Conservation (phyloP, 2,113 vertebrate genomes). For the Poecilia latipinna region DNA sequence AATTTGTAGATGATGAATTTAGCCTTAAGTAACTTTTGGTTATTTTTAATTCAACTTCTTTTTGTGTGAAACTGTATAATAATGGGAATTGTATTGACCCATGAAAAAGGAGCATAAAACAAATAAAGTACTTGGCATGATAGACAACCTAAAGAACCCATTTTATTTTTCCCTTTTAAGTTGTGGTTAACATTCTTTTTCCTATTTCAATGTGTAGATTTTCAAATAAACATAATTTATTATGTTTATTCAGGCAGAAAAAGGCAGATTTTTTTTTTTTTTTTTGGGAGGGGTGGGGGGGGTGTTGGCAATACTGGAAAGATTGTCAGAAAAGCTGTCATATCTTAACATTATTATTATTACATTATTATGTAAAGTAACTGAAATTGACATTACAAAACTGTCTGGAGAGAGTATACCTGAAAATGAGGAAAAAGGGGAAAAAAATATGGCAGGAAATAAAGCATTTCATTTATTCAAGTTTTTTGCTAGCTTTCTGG, state of each 20-base stretch:
- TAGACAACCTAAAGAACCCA: not conserved
- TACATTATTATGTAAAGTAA: not conserved
- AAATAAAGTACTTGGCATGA: not conserved
- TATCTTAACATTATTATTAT: not conserved
- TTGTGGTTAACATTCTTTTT: not conserved
- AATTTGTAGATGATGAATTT: no score
- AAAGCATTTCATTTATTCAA: not conserved
- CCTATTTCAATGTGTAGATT: not conserved
- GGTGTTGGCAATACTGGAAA: not conserved
- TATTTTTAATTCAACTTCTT: no score
- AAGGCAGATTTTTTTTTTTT: no score
- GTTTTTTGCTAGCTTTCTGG: not conserved
- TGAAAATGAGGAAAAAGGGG: not conserved
- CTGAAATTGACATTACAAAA: not conserved
- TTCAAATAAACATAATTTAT: not conserved
- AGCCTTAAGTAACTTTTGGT: no score
- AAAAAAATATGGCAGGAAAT: not conserved
- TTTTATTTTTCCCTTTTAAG: not conserved
- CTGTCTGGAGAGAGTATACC: not conserved
- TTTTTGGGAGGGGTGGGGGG: no score
- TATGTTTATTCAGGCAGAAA: no score
- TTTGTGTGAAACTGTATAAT: not conserved
- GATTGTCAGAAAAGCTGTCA: not conserved
- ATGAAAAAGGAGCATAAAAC: not conserved
- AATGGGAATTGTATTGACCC: not conserved